Base-by-base conservation (phyloP, 2,797 vertebrate genomes). In the Petrocephalus schoutedeni region DNA sequence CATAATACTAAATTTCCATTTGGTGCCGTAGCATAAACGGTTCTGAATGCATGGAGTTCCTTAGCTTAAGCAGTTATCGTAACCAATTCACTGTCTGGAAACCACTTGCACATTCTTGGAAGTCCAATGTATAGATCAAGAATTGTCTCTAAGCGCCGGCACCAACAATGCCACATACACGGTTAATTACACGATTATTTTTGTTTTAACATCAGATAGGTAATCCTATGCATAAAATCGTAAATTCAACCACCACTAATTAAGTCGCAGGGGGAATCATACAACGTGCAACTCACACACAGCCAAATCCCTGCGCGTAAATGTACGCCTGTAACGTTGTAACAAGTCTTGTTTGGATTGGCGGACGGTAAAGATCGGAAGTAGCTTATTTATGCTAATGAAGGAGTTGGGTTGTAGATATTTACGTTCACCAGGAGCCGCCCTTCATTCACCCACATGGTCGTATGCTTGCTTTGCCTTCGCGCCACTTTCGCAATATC, bases 301-400 rank as follows among this genome's bases (percentile, higher is more conserved):
- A 23, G 21, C 83, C 49, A 56, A 56, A 19, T 56, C 16, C 19
- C n/a, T 53, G 80, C 49, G 19, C 49, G 80, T 53, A 45, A 83
- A 49, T 23, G 80, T 45, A 53, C 80, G 49, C 58, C 0, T 45
- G 16, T 86, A 85, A 58, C 84, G 54, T 85, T 85, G 84, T 58
- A 58, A 36, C 28, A 45, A 86, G n/a, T 86, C 85, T 86, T 86
- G 58, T 64, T 91, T 59, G 85, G 91, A 94, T 92, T 92, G 93
- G 92, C 88, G 89, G 92, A 91, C 71, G 86, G 87, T 91, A 90
- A 92, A 92, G 95, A 96, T 98, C 97, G 97, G 97, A 98, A 98
- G 97, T 97, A 95, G 96, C 96, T 97, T 97, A 95, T 97, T 95
- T 97, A 98, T 98, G 97, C 96, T 96, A 98, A 98, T 98, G 96